A percentile compares a stretch with the other conserved stretches of the same genome.
Evolutionary conservation across 2,888 invertebrate genomes (phyloP).

Genomic region (Sminthurides aquaticus): DNA sequence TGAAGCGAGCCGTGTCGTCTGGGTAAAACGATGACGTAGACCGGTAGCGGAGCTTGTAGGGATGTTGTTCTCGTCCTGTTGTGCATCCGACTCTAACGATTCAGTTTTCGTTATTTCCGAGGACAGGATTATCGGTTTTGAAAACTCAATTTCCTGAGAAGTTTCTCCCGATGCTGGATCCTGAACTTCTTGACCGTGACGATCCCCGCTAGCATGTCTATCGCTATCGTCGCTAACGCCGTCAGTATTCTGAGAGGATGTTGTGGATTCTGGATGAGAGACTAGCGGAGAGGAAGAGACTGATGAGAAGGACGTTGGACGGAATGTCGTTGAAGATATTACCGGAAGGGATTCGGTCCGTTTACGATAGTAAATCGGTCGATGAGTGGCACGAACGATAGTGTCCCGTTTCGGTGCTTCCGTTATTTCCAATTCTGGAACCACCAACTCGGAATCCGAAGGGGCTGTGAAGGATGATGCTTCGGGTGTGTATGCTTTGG

Average conservation of each 20-base stretch:
- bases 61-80: background rate
- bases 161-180: background rate
- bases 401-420: background rate
- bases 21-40: too few relatives aligned
- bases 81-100: background rate
- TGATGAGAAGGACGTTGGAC: background rate
- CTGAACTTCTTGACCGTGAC: background rate
- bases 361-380: slow-evolving; percentile 10
- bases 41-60: too few relatives aligned
- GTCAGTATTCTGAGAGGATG: background rate
- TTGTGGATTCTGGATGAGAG: background rate
- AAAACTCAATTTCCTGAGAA: background rate
- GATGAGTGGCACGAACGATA: slow-evolving; percentile 15
- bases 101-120: background rate
- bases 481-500: background rate
- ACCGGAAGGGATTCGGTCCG: background rate
- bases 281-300: background rate
- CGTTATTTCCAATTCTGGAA: background rate
- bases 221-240: background rate
- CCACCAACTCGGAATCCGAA: background rate
- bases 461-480: background rate
- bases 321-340: background rate
- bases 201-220: background rate
- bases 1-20: background rate
- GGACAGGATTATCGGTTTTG: background rate